A percentile compares a stretch with the other conserved stretches of the same genome.
phyloP scores from a whole-genome alignment of 1,140 invertebrate species.

The Pemphigus obesinymphae region DNA sequence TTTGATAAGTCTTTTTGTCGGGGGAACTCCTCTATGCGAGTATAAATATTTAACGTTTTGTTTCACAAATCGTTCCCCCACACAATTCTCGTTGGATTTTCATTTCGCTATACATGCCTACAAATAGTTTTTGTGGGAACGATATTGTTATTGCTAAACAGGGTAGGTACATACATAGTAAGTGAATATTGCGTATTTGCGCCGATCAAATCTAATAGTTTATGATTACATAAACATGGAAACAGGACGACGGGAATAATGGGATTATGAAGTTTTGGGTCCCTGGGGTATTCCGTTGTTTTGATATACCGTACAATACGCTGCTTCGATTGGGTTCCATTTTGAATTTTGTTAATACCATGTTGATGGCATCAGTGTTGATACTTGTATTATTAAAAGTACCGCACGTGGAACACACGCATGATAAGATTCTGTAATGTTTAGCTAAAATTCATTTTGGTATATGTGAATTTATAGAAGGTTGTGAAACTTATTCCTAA shows the following conservation, averaged over 20 bases:
- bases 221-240: neutral
- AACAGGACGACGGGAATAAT: neutral
- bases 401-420: neutral
- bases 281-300: neutral
- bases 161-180: too few species aligned
- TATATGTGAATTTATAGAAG: neutral
- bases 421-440: neutral
- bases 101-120: neutral
- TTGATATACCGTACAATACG: neutral
- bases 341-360: neutral
- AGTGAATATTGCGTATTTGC: neutral
- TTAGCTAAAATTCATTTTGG: neutral
- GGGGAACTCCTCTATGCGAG: neutral
- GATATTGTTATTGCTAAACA: neutral
- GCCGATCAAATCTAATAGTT: neutral
- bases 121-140: neutral
- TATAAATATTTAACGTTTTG: slow-evolving; percentile 23
- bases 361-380: neutral
- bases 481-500: neutral
- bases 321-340: neutral
- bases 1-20: neutral
- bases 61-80: slow-evolving; percentile 25
- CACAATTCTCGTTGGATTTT: neutral
- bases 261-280: neutral
- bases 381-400: neutral